Conservation (phyloP, 2,888 invertebrate genomes). For the Lasioglossum pauxillum region DNA sequence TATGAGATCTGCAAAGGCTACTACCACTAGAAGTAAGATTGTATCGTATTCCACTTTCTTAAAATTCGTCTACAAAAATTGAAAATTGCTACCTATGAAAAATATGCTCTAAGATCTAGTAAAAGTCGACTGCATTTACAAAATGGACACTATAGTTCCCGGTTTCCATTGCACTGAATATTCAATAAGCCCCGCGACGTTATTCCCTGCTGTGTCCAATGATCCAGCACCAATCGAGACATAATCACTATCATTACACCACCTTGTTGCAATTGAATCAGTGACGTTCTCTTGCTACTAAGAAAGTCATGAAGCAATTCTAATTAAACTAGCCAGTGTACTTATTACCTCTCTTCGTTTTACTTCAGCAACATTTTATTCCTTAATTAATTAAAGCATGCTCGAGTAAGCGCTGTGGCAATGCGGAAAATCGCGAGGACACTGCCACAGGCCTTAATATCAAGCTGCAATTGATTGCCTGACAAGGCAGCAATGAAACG, state of each 20-base stretch:
- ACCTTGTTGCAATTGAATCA: conserved; percentile 30
- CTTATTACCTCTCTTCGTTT: conserved; percentile 39
- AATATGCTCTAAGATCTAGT: too few relatives aligned
- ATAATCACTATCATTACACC: conserved; percentile 40
- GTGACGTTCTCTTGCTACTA: conserved; percentile 19
- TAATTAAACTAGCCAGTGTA: conserved; percentile 30
- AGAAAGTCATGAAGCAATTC: conserved; percentile 34
- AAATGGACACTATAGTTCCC: not conserved
- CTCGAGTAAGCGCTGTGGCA: conserved; percentile 4
- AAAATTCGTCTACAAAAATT: too few relatives aligned
- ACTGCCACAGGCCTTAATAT: conserved; percentile 8
- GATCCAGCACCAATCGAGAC: conserved; percentile 27
- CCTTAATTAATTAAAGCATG: conserved; percentile 57
- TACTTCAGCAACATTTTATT: conserved; percentile 48
- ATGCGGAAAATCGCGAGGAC: conserved; percentile 24
- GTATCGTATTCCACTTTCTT: too few relatives aligned
- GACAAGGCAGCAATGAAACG: conserved; percentile 15
- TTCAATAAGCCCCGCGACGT: not conserved
- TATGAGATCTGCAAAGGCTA: too few relatives aligned
- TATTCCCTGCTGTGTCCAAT: conserved; percentile 18
- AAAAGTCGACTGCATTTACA: not conserved
- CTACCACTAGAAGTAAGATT: too few relatives aligned
- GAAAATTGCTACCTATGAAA: too few relatives aligned
- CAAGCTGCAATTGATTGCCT: conserved; percentile 14
- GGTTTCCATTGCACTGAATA: conserved; percentile 12